Percentiles rank a stretch among this genome's conserved stretches.
phyloP scores from a whole-genome alignment of 2,888 invertebrate species.

The Trilocha varians region DNA sequence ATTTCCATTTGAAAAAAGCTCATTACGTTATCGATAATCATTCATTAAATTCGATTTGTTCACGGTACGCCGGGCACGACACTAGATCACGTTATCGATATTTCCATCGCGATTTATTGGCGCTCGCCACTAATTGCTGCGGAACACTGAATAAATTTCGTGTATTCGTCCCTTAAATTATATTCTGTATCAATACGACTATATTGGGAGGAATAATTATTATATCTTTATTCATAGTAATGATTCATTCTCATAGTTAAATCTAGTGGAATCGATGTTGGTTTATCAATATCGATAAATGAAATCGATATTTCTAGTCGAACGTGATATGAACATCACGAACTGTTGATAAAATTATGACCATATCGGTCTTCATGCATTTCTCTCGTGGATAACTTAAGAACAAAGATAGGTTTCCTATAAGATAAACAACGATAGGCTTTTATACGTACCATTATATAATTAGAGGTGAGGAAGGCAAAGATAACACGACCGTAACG shows the following conservation, averaged over 20 bases:
- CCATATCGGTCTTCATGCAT: background rate
- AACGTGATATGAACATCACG: background rate
- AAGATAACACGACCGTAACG: constrained; percentile 35
- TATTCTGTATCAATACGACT: background rate
- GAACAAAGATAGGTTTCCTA: background rate
- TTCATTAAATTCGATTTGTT: background rate
- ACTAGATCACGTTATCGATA: constrained; percentile 36
- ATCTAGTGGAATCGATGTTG: background rate
- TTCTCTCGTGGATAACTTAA: background rate
- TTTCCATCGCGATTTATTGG: constrained; percentile 53
- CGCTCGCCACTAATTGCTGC: constrained; percentile 37
- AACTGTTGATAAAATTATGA: background rate
- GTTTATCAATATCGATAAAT: background rate
- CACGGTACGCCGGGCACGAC: constrained; percentile 1
- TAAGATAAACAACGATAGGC: no score
- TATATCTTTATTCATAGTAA: no score
- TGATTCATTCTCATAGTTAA: background rate
- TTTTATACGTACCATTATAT: constrained; percentile 46
- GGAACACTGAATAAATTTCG: constrained; percentile 8
- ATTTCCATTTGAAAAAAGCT: background rate
- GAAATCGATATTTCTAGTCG: background rate
- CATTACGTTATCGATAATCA: background rate
- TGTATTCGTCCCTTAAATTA: background rate
- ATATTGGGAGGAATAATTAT: no score
- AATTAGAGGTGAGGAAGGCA: constrained; percentile 40